phyloP scores from a whole-genome alignment of 2,888 invertebrate genomes.

The Podabrus alpinus region DNA sequence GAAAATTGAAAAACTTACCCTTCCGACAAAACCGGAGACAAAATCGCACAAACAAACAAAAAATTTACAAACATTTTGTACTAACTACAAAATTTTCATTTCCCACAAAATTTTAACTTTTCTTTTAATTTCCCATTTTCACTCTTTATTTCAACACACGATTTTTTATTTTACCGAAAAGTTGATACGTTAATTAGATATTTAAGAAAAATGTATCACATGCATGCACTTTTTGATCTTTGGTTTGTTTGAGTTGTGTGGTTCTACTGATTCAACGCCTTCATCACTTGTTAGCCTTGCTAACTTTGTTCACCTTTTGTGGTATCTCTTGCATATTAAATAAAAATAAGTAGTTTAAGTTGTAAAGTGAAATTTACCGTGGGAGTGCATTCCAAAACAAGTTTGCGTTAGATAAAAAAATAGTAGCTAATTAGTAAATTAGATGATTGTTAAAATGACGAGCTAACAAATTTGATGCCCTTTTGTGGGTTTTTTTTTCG shows the following conservation, averaged over 20 bases:
- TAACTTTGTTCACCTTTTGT: conserved; percentile 10
- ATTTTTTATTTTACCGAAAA: background rate
- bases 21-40: conserved; percentile 6
- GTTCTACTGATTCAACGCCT: conserved; percentile 10
- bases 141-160: background rate
- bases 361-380: background rate
- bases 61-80: conserved; percentile 14
- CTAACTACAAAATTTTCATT: background rate
- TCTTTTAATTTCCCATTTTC: background rate
- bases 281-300: conserved; percentile 20
- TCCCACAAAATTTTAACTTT: background rate
- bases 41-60: background rate
- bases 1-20: conserved; percentile 2
- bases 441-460: background rate
- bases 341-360: background rate
- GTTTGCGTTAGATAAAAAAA: background rate
- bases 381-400: background rate
- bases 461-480: background rate
- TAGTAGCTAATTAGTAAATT: background rate
- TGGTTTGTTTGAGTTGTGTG: background rate
- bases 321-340: conserved; percentile 11
- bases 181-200: background rate
- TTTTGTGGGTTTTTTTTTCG: background rate
- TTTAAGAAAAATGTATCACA: background rate
- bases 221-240: background rate